A percentile compares a stretch with the other conserved stretches of the same genome.
Conservation (phyloP, 2,888 invertebrate species). For the Halocaridina rubra region DNA sequence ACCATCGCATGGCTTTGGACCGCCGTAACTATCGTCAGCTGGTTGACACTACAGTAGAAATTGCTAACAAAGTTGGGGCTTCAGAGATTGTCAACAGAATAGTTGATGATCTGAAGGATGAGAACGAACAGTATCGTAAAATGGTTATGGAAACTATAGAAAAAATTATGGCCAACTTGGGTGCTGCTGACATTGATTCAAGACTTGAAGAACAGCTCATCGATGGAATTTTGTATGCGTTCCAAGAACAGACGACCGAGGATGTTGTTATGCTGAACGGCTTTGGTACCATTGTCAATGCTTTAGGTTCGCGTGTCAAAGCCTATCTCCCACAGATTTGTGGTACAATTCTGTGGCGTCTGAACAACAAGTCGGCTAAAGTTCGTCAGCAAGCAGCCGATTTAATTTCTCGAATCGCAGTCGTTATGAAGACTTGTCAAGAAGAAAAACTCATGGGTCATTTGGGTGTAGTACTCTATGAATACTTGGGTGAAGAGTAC, state of each 20-base stretch:
- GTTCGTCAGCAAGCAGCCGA: conserved; percentile 99
- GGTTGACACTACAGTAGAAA: conserved; percentile 99
- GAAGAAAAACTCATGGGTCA: conserved; percentile 99
- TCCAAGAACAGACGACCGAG: conserved; percentile 99
- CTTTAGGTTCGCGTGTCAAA: conserved; percentile 96
- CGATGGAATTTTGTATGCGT: conserved; percentile 98
- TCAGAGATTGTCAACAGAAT: conserved; percentile 98
- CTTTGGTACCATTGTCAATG: conserved; percentile 98
- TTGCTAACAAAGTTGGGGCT: conserved; percentile 99
- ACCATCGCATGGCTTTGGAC: conserved; percentile 99
- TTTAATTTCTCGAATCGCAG: conserved; percentile 96
- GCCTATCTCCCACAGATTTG: conserved; percentile 99
- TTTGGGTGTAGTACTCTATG: conserved; percentile 97
- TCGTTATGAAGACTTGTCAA: conserved; percentile 99
- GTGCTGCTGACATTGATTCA: conserved; percentile 98
- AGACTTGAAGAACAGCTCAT: conserved; percentile 98
- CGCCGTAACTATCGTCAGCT: conserved; percentile 95
- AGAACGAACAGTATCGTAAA: conserved; percentile 99
- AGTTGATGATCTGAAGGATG: conserved; percentile 98
- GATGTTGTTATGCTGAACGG: conserved; percentile 99
- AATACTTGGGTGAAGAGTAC: conserved; percentile 99
- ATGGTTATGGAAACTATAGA: conserved; percentile 99
- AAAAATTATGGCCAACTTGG: conserved; percentile 96
- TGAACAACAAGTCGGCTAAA: conserved; percentile 99
- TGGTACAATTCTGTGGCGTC: conserved; percentile 98